These are phyloP conservation scores for Oxytorus armatus DNA, from an alignment of 2,888 invertebrate species.

Conservation along the genomic window DNA sequence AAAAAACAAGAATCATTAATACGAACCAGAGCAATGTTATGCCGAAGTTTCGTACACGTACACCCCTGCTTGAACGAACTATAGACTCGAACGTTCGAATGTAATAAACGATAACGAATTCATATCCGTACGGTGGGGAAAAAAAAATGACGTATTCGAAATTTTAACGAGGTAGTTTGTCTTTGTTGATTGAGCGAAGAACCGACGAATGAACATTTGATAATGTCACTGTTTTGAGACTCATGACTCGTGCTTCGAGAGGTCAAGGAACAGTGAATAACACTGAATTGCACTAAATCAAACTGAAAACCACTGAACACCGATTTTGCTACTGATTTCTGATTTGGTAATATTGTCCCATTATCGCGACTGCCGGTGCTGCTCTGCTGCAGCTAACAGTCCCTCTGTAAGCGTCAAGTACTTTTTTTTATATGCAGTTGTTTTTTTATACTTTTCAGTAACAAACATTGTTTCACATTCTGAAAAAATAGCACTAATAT, in stretches of 20 bases:
- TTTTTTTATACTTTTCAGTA: no score
- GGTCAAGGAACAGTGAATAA: constrained; percentile 56
- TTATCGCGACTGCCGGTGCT: constrained; percentile 47
- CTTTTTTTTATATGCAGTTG: constrained; percentile 5
- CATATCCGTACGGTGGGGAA: constrained; percentile 53
- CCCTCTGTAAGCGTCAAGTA: background rate
- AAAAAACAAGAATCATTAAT: constrained; percentile 9
- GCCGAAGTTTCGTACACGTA: constrained; percentile 25
- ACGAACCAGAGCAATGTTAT: constrained; percentile 38
- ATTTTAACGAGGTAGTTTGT: constrained; percentile 61
- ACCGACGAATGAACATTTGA: constrained; percentile 54
- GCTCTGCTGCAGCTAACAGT: constrained; percentile 33
- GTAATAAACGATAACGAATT: constrained; percentile 64
- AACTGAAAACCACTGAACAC: no score
- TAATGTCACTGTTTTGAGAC: constrained; percentile 35
- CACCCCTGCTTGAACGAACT: constrained; percentile 29
- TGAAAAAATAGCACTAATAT: no score
- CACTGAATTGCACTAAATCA: constrained; percentile 4
- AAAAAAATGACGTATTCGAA: constrained; percentile 10
- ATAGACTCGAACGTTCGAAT: constrained; percentile 52
- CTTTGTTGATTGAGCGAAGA: constrained; percentile 22
- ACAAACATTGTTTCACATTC: no score
- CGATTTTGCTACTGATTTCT: background rate
- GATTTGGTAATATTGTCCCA: background rate
- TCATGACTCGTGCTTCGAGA: constrained; percentile 56